Evolutionary conservation across 2,113 vertebrate species (phyloP).

Genomic region (Microcebus tavaratra): DNA sequence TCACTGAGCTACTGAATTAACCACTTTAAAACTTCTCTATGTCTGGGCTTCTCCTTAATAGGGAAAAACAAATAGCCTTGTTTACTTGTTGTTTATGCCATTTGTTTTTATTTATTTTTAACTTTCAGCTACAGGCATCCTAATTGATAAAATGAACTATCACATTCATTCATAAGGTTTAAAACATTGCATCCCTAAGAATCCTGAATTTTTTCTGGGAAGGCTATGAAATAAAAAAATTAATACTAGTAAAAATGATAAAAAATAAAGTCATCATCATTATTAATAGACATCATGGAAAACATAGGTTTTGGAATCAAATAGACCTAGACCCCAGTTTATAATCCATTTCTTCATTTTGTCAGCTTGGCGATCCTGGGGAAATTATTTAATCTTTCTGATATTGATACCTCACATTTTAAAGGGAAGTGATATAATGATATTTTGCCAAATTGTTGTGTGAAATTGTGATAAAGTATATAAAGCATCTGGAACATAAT

Average conservation of each 20-base stretch:
- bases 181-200: neutral
- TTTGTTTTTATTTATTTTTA: neutral
- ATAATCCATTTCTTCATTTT: neutral
- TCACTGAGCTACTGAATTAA: neutral
- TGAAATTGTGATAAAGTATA: neutral
- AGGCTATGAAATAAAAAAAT: constrained; percentile 26
- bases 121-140: neutral
- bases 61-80: neutral
- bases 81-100: neutral
- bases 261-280: neutral
- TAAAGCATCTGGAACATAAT: neutral
- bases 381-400: neutral
- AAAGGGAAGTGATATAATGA: neutral
- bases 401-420: neutral
- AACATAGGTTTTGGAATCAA: neutral
- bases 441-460: neutral
- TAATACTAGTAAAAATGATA: neutral
- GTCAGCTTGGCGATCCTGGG: neutral
- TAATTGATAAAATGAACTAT: neutral
- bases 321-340: neutral
- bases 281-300: neutral
- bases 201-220: neutral
- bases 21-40: neutral
- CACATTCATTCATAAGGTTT: neutral
- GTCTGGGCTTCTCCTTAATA: neutral